Evolutionary conservation across 2,113 vertebrate species (phyloP).

Genomic region (Oreotrochilus melanogaster): DNA sequence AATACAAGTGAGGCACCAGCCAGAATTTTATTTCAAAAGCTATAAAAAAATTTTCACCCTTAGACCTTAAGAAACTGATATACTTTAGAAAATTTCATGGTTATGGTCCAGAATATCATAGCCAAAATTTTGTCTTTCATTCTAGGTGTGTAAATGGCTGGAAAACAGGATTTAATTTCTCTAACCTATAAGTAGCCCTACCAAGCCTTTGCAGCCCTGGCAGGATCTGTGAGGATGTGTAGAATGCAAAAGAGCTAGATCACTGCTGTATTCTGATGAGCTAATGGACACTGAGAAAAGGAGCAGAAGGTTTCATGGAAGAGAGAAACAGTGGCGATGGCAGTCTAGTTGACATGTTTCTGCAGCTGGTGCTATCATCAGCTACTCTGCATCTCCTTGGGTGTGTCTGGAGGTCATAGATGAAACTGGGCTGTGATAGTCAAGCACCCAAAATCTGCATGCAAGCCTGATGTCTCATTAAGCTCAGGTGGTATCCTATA

Average conservation of each 20-base stretch:
- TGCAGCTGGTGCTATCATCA: not conserved
- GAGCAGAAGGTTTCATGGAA: not conserved
- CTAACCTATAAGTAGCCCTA: not conserved
- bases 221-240: not conserved
- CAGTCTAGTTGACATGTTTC: not conserved
- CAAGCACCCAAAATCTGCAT: fast-evolving
- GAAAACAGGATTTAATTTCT: not conserved
- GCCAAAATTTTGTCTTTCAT: not conserved
- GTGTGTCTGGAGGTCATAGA: not conserved
- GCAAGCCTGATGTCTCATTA: not conserved
- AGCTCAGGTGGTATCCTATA: fast-evolving
- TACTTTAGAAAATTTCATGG: not conserved
- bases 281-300: not conserved
- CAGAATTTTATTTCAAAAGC: not conserved
- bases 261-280: not conserved
- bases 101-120: not conserved
- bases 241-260: not conserved
- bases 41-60: not conserved
- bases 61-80: not conserved
- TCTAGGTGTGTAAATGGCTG: not conserved
- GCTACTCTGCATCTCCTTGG: not conserved
- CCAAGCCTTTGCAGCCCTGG: not conserved
- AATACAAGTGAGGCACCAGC: not conserved
- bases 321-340: not conserved
- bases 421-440: not conserved